Base-by-base conservation (phyloP, 2,888 invertebrate genomes). In the Smittia sp. region DNA sequence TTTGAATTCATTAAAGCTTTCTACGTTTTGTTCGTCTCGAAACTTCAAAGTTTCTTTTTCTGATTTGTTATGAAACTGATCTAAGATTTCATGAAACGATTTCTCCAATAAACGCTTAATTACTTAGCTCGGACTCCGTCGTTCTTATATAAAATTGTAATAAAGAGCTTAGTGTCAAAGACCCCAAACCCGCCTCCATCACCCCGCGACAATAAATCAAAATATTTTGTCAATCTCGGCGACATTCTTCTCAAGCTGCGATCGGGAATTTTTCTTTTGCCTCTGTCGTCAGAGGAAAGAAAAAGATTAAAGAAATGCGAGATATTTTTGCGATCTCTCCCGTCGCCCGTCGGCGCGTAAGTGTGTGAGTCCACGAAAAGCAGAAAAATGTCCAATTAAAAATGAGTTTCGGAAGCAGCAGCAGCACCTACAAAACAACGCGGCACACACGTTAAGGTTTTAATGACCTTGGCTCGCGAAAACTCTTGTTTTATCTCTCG, bases 401-500 rank as follows among this genome's bases (percentile, higher is more conserved):
- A 63, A 63, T 63, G 63, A 63, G 27, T 63, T 58, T 63, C 63
- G 63, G 63, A 63, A 63, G 63, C 63, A 25, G 63, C 63, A 22
- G 18, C 4, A 20, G 58, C 11, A 54, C 18, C 11, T 15, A n/a
- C 18, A 54, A 54, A 54, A 54, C 54, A 54, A n/a, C 18, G 9
- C 18, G 20, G 1, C 18, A 22, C 25, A 63, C 27, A 63, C 11
- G 63, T 22, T 20, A 27, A 24, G 25, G 25, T 63, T 63, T 63
- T 27, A 63, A 63, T 63, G 63, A 63, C 63, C 63, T 63, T 63
- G 63, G 63, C 13, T 7, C 6, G 22, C 58, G 58, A 58, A 22
- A 58, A 63, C 63, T 63, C 27, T 63, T 63, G 63, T 63, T 63
- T 63, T 63, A 63, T 63, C 63, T 63, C 63, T 7, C 1, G 25